A percentile compares a stretch with the other conserved stretches of the same genome.
phyloP scores from a whole-genome alignment of 2,888 invertebrate species.

The Notocelia uddmanniana region DNA sequence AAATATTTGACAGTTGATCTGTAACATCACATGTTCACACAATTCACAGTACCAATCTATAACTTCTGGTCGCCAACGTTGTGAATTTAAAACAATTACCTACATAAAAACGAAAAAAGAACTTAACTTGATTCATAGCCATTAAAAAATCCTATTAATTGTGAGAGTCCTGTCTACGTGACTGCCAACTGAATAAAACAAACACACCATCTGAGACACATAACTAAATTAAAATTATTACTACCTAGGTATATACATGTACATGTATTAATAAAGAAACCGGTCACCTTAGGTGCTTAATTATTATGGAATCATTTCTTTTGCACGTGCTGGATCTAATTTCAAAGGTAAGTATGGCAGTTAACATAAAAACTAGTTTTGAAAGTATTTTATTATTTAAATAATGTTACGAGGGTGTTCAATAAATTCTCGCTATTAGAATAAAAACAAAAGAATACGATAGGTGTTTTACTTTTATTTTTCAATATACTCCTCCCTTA shows the following conservation, averaged over 20 bases:
- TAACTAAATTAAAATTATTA: constrained; percentile 22
- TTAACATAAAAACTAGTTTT: constrained; percentile 22
- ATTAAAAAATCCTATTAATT: too few relatives aligned
- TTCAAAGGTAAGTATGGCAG: constrained; percentile 19
- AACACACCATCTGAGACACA: constrained; percentile 19
- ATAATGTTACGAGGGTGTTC: background rate
- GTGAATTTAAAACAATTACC: background rate
- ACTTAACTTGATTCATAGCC: background rate
- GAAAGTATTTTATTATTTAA: constrained; percentile 14
- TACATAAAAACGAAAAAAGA: background rate
- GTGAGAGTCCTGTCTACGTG: too few relatives aligned
- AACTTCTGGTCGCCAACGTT: background rate
- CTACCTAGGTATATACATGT: too few relatives aligned
- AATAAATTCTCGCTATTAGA: too few relatives aligned
- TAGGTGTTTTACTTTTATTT: too few relatives aligned
- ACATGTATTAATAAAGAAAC: constrained; percentile 24
- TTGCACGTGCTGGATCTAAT: constrained; percentile 24
- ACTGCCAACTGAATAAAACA: background rate
- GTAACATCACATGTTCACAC: background rate
- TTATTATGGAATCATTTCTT: constrained; percentile 35
- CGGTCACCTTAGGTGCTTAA: constrained; percentile 19
- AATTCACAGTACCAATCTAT: background rate
- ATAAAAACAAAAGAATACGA: too few relatives aligned
- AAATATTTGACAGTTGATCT: background rate
- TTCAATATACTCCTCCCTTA: too few relatives aligned